Base-by-base conservation (phyloP, 2,888 invertebrate species). In the Troglohyphantes excavatus region DNA sequence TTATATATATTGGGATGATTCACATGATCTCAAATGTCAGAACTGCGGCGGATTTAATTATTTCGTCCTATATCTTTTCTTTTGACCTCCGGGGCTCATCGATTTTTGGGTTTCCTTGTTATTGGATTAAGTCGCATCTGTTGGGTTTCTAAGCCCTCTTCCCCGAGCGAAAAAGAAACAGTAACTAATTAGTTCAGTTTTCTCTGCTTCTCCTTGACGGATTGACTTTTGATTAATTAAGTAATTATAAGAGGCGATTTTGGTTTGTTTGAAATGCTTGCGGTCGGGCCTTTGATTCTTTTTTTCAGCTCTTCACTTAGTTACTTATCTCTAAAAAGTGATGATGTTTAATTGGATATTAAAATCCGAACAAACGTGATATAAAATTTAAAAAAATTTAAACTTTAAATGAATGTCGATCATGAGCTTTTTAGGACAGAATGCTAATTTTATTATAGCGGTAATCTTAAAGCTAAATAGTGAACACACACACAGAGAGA, bases 41-140 rank as follows among this genome's bases (percentile, higher is more conserved):
- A 75, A 46, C 23, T 75, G 11, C 29, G 27, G 63, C 33, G 63
- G 29, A 78, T 78, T 33, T 63, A 65, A 63, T 78, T 63, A 78
- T 78, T 78, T 63, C 17, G 13, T 63, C 61, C 61, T 11, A 59
- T 65, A 13, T 67, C 26, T 29, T 17, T 67, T 67, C 61, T 23
- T 65, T 27, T 67, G n/a, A 26, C 43, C 46, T 5, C 13, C 19
- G 3, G 23, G 43, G 13, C 13, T 53, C 13, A 79, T 79, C 67
- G 79, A 79, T 79, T 79, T 79, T 67, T 61, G 67, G 17, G 0
- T 23, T 65, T 23, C 43, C 39, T 79, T 79, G 53, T 17, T 67
- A 79, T 79, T 79, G 79, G 79, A 79, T 79, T 79, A 79, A 79
- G 61, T 79, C 26, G 43, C 46, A 46, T 53, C 29, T 46, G 53